Evolutionary conservation across 2,888 invertebrate species (phyloP).

Genomic region (Cotesia congregata): DNA sequence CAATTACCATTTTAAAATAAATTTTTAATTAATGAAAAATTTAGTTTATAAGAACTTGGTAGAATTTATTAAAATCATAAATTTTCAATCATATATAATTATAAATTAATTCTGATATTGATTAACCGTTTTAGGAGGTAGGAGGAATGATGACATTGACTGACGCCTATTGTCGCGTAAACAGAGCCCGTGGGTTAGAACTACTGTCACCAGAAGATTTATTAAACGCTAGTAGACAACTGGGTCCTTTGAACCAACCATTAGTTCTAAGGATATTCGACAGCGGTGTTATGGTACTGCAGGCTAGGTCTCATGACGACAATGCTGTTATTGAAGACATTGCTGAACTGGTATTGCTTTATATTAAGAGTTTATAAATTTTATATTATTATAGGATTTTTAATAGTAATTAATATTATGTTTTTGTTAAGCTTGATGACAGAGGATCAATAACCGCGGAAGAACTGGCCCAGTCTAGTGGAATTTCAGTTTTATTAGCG

Average conservation of each 20-base stretch:
- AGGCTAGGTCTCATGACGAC: constrained; percentile 83
- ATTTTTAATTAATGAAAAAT: too few species aligned
- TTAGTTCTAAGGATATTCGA: constrained; percentile 88
- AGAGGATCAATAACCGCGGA: constrained; percentile 85
- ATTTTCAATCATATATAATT: too few species aligned
- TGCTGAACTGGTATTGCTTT: constrained; percentile 73
- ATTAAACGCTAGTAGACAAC: constrained; percentile 87
- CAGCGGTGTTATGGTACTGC: constrained; percentile 96
- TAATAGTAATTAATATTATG: constrained; percentile 14
- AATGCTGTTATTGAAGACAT: constrained; percentile 80
- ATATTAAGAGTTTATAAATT: background rate
- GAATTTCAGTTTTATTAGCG: constrained; percentile 90
- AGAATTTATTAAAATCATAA: too few species aligned
- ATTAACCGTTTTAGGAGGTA: constrained; percentile 75
- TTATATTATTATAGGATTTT: background rate
- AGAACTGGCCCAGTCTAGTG: constrained; percentile 86
- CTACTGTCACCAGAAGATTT: constrained; percentile 97
- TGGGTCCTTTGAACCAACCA: constrained; percentile 78
- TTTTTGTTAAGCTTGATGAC: constrained; percentile 75
- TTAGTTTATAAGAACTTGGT: too few species aligned
- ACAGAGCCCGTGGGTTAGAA: constrained; percentile 95
- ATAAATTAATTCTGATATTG: background rate
- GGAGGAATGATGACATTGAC: constrained; percentile 98
- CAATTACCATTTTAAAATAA: too few species aligned
- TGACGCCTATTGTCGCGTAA: constrained; percentile 97